These are phyloP conservation scores for Channallabes apus DNA, from an alignment of 2,797 vertebrate species.

Conservation along the genomic window DNA sequence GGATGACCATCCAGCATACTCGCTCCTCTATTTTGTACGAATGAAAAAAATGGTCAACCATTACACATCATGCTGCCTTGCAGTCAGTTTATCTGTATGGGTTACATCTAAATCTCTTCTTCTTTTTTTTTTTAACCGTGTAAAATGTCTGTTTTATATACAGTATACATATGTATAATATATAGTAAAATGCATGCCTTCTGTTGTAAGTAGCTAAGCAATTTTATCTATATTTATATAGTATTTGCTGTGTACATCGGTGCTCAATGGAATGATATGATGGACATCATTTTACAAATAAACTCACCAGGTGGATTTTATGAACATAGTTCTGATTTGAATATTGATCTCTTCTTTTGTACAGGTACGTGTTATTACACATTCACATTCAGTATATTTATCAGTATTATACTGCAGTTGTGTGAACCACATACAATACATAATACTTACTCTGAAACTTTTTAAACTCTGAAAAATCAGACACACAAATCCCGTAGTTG, in stretches of 20 bases:
- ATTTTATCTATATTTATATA: conserved; percentile 76
- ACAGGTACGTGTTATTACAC: no score
- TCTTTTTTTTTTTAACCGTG: conserved; percentile 47
- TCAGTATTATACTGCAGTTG: neutral
- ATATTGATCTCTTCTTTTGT: neutral
- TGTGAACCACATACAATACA: neutral
- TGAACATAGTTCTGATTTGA: neutral
- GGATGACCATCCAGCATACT: conserved; percentile 2
- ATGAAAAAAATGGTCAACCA: conserved; percentile 19
- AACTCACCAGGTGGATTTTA: conserved; percentile 54
- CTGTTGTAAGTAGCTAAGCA: conserved; percentile 77
- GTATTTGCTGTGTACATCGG: conserved; percentile 72
- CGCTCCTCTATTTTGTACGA: conserved; percentile 35
- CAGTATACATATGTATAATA: conserved; percentile 64
- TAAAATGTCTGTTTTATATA: conserved; percentile 70
- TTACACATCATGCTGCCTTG: conserved; percentile 39
- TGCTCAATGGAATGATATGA: conserved; percentile 61
- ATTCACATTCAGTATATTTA: neutral
- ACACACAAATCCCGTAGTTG: no score
- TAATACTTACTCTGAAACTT: no score
- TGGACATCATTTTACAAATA: conserved; percentile 66
- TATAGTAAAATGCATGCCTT: conserved; percentile 73
- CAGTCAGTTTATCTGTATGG: conserved; percentile 15
- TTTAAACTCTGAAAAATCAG: no score
- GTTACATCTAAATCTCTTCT: neutral